Percentiles rank a stretch among this genome's conserved stretches.
phyloP scores from a whole-genome alignment of 2,888 invertebrate species.

The Caenorhabditis virilis region DNA sequence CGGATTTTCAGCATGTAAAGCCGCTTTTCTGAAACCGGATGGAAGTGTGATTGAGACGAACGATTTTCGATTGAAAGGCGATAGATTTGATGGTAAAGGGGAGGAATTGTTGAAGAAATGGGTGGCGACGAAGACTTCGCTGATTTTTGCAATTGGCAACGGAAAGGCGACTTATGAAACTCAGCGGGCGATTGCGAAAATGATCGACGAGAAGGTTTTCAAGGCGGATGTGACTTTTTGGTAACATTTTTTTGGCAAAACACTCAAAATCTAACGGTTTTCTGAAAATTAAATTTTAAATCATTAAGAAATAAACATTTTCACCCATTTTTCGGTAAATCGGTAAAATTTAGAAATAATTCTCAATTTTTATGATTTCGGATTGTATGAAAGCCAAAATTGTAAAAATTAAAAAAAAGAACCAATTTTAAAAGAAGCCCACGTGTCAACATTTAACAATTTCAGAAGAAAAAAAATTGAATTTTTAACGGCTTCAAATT shows the following conservation, averaged over 20 bases:
- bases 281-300: no score
- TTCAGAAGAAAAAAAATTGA: no score
- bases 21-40: constrained; percentile 76
- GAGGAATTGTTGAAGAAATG: constrained; percentile 72
- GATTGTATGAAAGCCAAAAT: no score
- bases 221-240: constrained; percentile 19
- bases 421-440: no score
- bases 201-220: constrained; percentile 5
- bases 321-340: no score
- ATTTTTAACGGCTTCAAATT: no score
- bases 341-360: no score
- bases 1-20: constrained; percentile 86
- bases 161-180: constrained; percentile 29
- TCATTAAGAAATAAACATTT: no score
- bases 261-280: no score
- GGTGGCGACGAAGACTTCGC: constrained; percentile 75
- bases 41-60: constrained; percentile 76
- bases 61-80: constrained; percentile 76
- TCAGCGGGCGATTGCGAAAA: constrained; percentile 13
- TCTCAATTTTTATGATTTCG: no score
- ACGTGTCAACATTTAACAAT: no score
- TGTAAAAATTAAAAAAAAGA: no score
- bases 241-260: not conserved
- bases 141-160: constrained; percentile 77
- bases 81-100: constrained; percentile 49